These are phyloP conservation scores for Aethes cnicana DNA, from an alignment of 2,888 invertebrate genomes.

Conservation along the genomic window DNA sequence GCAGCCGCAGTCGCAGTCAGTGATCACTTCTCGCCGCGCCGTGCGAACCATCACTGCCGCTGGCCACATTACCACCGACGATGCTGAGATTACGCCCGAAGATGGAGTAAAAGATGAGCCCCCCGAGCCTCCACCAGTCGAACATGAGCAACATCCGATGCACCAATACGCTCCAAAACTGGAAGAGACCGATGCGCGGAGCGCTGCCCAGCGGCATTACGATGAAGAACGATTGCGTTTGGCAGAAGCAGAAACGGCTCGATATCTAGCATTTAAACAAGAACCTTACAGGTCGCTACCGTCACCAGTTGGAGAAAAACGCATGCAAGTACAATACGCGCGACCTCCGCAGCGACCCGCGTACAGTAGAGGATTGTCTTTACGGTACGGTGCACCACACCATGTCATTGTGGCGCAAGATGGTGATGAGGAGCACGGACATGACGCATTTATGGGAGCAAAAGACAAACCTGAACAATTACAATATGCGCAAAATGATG, in stretches of 20 bases:
- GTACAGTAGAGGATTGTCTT: slow-evolving; percentile 54
- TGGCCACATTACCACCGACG: slow-evolving; percentile 79
- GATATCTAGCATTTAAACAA: slow-evolving; percentile 69
- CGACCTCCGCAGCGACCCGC: slow-evolving; percentile 45
- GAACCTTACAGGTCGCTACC: slow-evolving; percentile 62
- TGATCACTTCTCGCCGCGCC: slow-evolving; percentile 81
- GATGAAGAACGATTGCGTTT: slow-evolving; percentile 65
- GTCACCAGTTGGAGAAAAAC: slow-evolving; percentile 48
- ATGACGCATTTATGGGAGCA: slow-evolving; percentile 58
- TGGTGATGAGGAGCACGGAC: slow-evolving; percentile 55
- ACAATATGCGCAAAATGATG: slow-evolving; percentile 51
- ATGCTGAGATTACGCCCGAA: slow-evolving; percentile 47
- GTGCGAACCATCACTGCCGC: slow-evolving; percentile 84
- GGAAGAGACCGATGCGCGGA: slow-evolving; percentile 46
- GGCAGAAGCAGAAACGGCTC: slow-evolving; percentile 63
- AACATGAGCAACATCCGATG: slow-evolving; percentile 45
- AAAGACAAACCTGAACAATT: slow-evolving; percentile 56
- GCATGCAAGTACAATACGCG: slow-evolving; percentile 47
- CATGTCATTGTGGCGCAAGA: slow-evolving; percentile 65
- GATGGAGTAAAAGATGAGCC: slow-evolving; percentile 72
- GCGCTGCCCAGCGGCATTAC: slow-evolving; percentile 51
- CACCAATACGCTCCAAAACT: slow-evolving; percentile 55
- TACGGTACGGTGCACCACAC: slow-evolving; percentile 65
- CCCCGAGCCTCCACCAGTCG: slow-evolving; percentile 51
- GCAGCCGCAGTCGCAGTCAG: slow-evolving; percentile 67